A percentile compares a stretch with the other conserved stretches of the same genome.
phyloP scores from a whole-genome alignment of 2,113 vertebrate genomes.

The Varanus salvator region DNA sequence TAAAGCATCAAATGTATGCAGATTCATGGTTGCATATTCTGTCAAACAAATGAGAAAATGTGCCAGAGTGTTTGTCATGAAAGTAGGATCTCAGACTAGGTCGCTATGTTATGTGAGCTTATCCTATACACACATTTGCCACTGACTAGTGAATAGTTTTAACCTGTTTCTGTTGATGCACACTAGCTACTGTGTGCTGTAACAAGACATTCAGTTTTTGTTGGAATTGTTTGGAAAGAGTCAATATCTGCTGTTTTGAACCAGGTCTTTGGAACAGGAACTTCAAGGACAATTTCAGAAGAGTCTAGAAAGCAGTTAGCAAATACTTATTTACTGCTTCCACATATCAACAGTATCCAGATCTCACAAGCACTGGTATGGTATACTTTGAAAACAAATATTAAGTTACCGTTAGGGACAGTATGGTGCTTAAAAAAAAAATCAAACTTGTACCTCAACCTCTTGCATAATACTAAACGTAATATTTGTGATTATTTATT shows the following conservation, averaged over 20 bases:
- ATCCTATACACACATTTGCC: no score
- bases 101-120: no score
- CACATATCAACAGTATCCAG: constrained; percentile 91
- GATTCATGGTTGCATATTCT: no score
- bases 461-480: neutral
- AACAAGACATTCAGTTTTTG: neutral
- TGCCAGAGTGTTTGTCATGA: no score
- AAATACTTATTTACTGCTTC: constrained; percentile 85
- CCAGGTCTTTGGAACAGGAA: constrained; percentile 93
- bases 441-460: neutral
- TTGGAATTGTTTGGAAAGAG: neutral
- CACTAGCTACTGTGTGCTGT: neutral
- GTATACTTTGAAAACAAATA: constrained; percentile 36
- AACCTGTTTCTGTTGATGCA: neutral
- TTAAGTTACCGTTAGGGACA: neutral
- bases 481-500: neutral
- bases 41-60: no score
- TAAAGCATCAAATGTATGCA: no score
- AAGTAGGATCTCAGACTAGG: no score
- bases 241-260: neutral
- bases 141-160: neutral
- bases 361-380: constrained; percentile 91
- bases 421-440: neutral
- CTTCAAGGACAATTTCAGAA: constrained; percentile 75
- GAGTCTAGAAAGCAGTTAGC: constrained; percentile 80